Conservation (phyloP, 2,113 vertebrate genomes). For the Gymnogyps californianus region DNA sequence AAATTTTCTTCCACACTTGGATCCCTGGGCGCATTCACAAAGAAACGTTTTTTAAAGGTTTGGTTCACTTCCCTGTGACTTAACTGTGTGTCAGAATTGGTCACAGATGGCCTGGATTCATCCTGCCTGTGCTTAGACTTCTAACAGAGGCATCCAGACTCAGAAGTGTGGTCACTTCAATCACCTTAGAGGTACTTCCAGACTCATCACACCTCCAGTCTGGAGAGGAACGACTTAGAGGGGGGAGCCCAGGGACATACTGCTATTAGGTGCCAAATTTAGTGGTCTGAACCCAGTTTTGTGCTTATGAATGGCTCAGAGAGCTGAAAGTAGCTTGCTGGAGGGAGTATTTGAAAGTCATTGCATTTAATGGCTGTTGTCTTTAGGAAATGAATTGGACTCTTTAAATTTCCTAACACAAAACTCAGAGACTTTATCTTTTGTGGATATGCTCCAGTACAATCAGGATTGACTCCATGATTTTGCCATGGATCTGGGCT, state of each 20-base stretch:
- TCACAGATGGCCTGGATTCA: background rate
- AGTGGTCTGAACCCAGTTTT: background rate
- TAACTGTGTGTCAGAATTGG: background rate
- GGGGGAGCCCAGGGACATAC: background rate
- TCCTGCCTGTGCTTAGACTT: background rate
- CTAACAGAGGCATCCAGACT: background rate
- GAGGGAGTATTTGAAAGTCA: background rate
- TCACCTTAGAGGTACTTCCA: background rate
- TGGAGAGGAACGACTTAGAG: background rate
- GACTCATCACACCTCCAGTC: background rate
- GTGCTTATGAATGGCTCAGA: background rate
- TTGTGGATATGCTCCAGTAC: background rate
- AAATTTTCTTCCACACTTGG: conserved; percentile 11
- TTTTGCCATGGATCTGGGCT: background rate
- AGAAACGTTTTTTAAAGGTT: conserved; percentile 3
- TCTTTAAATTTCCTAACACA: background rate
- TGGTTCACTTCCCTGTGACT: conserved; percentile 9
- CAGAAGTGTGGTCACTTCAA: background rate
- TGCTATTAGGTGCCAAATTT: background rate
- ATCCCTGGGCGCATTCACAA: conserved; percentile 13
- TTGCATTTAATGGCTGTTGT: background rate
- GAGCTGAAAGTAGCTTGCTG: background rate
- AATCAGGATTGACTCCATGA: background rate
- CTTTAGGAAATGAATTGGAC: background rate
- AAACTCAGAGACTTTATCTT: background rate